A percentile compares a stretch with the other conserved stretches of the same genome.
phyloP scores from a whole-genome alignment of 2,888 invertebrate genomes.

The Lamproptera curius region DNA sequence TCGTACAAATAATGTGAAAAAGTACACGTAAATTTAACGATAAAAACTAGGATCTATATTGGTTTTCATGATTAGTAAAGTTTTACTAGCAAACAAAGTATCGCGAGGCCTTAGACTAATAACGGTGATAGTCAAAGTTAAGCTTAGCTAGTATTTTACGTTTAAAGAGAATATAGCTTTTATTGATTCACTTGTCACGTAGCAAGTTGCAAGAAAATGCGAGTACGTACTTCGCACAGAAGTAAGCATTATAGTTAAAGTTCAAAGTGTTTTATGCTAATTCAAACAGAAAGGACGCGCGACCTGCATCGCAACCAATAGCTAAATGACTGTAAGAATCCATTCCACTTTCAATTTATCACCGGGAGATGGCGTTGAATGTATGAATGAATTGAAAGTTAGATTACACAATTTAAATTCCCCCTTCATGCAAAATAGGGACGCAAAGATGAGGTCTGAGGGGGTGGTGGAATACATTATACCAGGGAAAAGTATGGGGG shows the following conservation, averaged over 20 bases:
- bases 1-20: too few relatives aligned
- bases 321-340: slow-evolving; percentile 65
- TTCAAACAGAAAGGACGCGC: slow-evolving; percentile 12
- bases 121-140: too few relatives aligned
- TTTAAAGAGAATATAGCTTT: too few relatives aligned
- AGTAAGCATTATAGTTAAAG: slow-evolving; percentile 22
- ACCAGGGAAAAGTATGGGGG: slow-evolving; percentile 39
- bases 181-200: too few relatives aligned
- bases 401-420: slow-evolving; percentile 79
- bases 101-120: too few relatives aligned
- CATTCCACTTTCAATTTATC: slow-evolving; percentile 74
- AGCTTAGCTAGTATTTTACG: too few relatives aligned
- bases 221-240: slow-evolving; percentile 21
- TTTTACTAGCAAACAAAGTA: too few relatives aligned
- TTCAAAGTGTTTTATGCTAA: slow-evolving; percentile 22
- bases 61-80: too few relatives aligned
- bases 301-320: slow-evolving; percentile 22
- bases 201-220: not conserved
- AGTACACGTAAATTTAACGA: too few relatives aligned
- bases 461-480: slow-evolving; percentile 69
- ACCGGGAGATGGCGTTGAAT: slow-evolving; percentile 74
- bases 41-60: too few relatives aligned
- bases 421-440: slow-evolving; percentile 78
- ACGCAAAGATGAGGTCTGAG: slow-evolving; percentile 73
- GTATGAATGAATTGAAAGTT: slow-evolving; percentile 79